Evolutionary conservation across 2,797 vertebrate species (phyloP).

Genomic region (Syndactyla subalaris): DNA sequence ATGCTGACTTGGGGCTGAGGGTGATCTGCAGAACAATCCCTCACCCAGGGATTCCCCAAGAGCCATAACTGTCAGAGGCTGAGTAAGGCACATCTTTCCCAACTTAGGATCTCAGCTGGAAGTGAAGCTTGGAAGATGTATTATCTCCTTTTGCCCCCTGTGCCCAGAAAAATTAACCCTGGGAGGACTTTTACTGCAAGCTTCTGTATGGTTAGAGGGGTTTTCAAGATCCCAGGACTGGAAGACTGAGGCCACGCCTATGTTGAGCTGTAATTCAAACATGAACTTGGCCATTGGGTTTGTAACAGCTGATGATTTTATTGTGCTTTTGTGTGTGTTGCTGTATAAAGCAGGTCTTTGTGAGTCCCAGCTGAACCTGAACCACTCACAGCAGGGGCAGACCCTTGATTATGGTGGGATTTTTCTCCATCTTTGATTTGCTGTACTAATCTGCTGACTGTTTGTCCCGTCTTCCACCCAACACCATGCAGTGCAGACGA

Average conservation of each 20-base stretch:
- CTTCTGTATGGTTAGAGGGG: background rate
- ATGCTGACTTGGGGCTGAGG: background rate
- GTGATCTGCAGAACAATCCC: background rate
- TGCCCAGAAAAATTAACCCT: background rate
- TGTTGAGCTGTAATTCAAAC: background rate
- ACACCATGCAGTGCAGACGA: fast-evolving
- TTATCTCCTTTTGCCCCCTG: background rate
- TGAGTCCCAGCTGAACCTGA: background rate
- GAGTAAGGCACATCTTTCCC: background rate
- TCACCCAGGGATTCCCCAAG: background rate
- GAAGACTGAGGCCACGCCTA: background rate
- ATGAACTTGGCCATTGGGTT: background rate
- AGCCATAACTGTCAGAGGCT: background rate
- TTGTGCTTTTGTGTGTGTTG: conserved; percentile 45
- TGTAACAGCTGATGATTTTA: background rate
- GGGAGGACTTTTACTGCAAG: background rate
- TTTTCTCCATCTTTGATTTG: background rate
- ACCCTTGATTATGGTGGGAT: background rate
- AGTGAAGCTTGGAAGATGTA: background rate
- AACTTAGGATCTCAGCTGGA: background rate
- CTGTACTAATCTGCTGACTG: background rate
- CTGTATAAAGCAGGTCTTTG: background rate
- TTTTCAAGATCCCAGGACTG: background rate
- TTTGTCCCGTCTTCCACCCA: background rate
- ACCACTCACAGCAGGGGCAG: background rate